phyloP scores from a whole-genome alignment of 2,113 vertebrate genomes.

The Amblyopsis rosae region DNA sequence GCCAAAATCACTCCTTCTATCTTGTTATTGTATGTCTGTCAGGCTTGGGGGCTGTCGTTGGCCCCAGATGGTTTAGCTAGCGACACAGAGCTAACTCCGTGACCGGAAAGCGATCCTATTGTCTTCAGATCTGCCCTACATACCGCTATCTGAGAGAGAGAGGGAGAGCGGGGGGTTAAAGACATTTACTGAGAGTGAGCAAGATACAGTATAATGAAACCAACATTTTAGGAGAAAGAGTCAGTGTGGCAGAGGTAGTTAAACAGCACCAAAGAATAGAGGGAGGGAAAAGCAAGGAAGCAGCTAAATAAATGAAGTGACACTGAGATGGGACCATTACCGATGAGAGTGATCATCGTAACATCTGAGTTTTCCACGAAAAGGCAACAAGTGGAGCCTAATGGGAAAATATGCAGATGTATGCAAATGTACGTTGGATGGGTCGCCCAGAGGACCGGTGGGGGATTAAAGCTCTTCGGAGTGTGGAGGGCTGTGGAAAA shows the following conservation, averaged over 20 bases:
- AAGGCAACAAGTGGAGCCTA: constrained; percentile 73
- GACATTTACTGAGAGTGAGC: constrained; percentile 20
- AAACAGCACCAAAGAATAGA: too few relatives aligned
- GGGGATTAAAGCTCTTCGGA: constrained; percentile 71
- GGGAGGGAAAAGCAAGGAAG: constrained; percentile 14
- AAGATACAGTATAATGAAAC: neutral
- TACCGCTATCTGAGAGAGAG: constrained; percentile 11
- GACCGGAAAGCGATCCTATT: constrained; percentile 44
- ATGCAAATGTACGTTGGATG: constrained; percentile 72
- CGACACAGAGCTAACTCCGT: constrained; percentile 23
- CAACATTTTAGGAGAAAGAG: neutral
- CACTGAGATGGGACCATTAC: constrained; percentile 49
- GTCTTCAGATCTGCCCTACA: constrained; percentile 51
- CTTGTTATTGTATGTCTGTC: constrained; percentile 56
- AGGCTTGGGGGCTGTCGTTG: constrained; percentile 46
- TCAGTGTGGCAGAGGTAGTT: too few relatives aligned
- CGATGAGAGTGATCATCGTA: constrained; percentile 62
- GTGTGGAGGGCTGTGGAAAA: constrained; percentile 62
- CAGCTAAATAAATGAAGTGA: constrained; percentile 6
- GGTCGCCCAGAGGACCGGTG: constrained; percentile 64
- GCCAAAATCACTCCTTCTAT: constrained; percentile 51
- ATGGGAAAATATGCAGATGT: constrained; percentile 78
- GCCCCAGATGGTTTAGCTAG: constrained; percentile 61
- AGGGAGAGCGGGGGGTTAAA: neutral
- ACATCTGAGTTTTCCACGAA: constrained; percentile 63